Percentiles rank a stretch among this genome's conserved stretches.
These are phyloP conservation scores for Melieria omissa DNA, from an alignment of 2,888 invertebrate species.

Conservation along the genomic window DNA sequence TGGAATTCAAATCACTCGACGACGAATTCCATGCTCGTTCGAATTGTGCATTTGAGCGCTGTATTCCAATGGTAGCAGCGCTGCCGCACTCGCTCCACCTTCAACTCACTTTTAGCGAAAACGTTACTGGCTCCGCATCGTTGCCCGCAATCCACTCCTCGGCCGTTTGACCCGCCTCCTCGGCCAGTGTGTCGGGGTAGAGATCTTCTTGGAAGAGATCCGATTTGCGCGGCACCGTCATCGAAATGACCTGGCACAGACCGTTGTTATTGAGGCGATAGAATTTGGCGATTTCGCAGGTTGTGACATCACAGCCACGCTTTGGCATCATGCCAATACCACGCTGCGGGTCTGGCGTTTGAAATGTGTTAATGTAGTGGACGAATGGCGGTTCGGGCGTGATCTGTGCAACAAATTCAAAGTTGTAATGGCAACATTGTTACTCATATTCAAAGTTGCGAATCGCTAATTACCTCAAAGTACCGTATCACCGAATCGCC, in stretches of 20 bases:
- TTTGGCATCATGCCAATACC: slow-evolving; percentile 99
- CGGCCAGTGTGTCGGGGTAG: slow-evolving; percentile 94
- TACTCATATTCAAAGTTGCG: neutral
- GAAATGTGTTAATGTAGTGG: slow-evolving; percentile 96
- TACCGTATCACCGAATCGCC: slow-evolving; percentile 98
- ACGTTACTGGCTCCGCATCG: slow-evolving; percentile 89
- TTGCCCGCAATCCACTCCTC: slow-evolving; percentile 93
- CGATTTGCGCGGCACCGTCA: slow-evolving; percentile 98
- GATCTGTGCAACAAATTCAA: slow-evolving; percentile 69
- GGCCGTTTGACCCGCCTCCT: slow-evolving; percentile 87
- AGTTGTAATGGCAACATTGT: neutral
- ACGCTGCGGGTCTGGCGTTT: slow-evolving; percentile 97
- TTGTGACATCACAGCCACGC: slow-evolving; percentile 92
- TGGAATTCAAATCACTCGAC: neutral
- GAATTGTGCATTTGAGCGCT: slow-evolving; percentile 5
- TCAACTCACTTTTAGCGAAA: slow-evolving; percentile 86
- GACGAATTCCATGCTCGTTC: neutral
- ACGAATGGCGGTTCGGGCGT: slow-evolving; percentile 94
- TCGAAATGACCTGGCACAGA: slow-evolving; percentile 89
- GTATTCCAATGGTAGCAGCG: slow-evolving; percentile 53
- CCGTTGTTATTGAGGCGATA: slow-evolving; percentile 95
- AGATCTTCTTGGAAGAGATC: slow-evolving; percentile 97
- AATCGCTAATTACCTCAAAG: slow-evolving; percentile 73
- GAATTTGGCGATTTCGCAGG: slow-evolving; percentile 95
- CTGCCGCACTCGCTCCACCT: slow-evolving; percentile 32